phyloP scores from a whole-genome alignment of 1,140 invertebrate genomes.

The Chlorops oryzae region DNA sequence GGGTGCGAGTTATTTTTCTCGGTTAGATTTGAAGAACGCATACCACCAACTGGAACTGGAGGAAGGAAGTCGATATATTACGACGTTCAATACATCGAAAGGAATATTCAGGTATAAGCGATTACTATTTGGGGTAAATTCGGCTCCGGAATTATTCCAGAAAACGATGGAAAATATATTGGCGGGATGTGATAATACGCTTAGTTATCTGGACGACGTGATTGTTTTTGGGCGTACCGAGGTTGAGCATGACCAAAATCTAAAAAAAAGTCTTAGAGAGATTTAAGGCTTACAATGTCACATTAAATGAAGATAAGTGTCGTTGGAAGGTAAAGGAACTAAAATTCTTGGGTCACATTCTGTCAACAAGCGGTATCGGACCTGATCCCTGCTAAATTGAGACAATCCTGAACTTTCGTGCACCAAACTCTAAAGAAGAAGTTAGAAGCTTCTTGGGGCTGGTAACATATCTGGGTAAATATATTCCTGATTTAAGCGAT shows the following conservation, averaged over 20 bases:
- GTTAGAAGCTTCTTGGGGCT: neutral
- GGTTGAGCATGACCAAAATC: conserved; percentile 22
- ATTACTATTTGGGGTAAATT: conserved; percentile 3
- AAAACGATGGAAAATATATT: conserved; percentile 2
- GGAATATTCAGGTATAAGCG: conserved; percentile 14
- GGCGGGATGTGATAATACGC: conserved; percentile 15
- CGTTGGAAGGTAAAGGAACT: conserved; percentile 22
- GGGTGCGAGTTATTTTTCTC: conserved; percentile 21
- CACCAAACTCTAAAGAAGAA: neutral
- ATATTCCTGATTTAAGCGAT: neutral
- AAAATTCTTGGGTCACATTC: conserved; percentile 30
- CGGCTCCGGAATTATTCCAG: conserved; percentile 7
- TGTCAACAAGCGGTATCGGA: conserved; percentile 16
- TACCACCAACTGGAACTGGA: conserved; percentile 23
- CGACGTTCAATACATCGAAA: neutral
- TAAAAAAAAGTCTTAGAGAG: conserved; percentile 22
- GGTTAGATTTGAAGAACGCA: conserved; percentile 16
- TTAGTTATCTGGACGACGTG: conserved; percentile 39
- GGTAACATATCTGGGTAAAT: conserved; percentile 1
- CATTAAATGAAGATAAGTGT: conserved; percentile 28
- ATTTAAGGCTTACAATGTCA: conserved; percentile 18
- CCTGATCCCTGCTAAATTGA: neutral
- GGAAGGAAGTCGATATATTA: conserved; percentile 21
- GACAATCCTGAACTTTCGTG: neutral
- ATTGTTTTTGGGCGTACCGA: conserved; percentile 25